Conservation (phyloP, 2,888 invertebrate genomes). For the Shargacucullia verbasci region DNA sequence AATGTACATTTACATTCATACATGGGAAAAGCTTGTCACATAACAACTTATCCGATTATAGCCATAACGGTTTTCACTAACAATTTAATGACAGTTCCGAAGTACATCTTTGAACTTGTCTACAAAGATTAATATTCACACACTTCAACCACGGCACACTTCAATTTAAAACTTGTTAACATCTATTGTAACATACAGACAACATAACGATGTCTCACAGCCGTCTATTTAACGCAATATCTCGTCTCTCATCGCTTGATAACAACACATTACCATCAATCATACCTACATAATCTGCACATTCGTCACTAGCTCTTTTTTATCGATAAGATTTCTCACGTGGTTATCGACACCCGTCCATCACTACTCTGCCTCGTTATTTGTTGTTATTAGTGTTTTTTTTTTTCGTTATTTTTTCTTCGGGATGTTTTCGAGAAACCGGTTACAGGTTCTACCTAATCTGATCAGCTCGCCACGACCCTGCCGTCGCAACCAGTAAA, state of each 20-base stretch:
- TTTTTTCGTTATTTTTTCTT: conserved; percentile 73
- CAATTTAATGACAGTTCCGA: conserved; percentile 24
- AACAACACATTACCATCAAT: conserved; percentile 57
- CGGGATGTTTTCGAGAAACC: conserved; percentile 85
- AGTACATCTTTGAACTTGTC: conserved; percentile 35
- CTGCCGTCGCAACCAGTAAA: conserved; percentile 62
- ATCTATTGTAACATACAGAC: conserved; percentile 37
- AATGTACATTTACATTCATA: too few species aligned
- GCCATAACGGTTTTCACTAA: conserved; percentile 23
- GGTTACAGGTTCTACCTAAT: conserved; percentile 83
- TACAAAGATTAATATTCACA: conserved; percentile 45
- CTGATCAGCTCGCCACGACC: conserved; percentile 86
- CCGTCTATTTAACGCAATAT: conserved; percentile 39
- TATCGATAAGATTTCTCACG: conserved; percentile 64
- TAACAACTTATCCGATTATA: neutral
- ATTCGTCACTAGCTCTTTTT: conserved; percentile 40
- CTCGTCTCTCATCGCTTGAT: conserved; percentile 46
- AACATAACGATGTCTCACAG: conserved; percentile 45
- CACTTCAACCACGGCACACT: conserved; percentile 34
- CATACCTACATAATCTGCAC: conserved; percentile 39
- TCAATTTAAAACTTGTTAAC: conserved; percentile 50
- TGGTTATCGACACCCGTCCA: conserved; percentile 64
- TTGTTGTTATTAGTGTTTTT: conserved; percentile 88
- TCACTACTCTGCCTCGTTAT: conserved; percentile 82
- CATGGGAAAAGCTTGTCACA: too few species aligned